These are phyloP conservation scores for Onychomys torridus DNA, from an alignment of 2,797 vertebrate genomes.

Conservation along the genomic window DNA sequence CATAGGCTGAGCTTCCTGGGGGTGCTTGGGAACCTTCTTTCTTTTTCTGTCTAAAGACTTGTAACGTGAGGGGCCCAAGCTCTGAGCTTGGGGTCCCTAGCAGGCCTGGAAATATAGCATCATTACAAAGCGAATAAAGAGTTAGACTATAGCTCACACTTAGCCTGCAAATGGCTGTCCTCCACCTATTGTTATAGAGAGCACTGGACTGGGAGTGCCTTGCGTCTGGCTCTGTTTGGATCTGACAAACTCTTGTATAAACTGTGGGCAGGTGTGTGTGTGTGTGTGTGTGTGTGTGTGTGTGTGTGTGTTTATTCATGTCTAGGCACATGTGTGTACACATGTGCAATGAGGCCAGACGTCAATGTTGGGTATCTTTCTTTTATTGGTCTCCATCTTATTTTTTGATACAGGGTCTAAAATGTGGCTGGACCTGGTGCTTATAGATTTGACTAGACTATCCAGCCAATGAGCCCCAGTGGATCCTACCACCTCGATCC, in stretches of 20 bases:
- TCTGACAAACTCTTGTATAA: fast-evolving
- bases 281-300: background rate
- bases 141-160: background rate
- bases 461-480: background rate
- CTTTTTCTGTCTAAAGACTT: background rate
- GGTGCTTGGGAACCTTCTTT: background rate
- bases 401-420: background rate
- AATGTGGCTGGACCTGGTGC: no score
- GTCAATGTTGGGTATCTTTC: background rate
- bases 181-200: background rate
- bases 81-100: background rate
- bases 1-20: background rate
- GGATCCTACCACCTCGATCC: background rate
- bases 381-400: background rate
- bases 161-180: background rate
- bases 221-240: background rate
- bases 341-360: background rate
- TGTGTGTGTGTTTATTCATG: background rate
- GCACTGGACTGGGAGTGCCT: background rate
- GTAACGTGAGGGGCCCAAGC: fast-evolving
- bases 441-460: background rate
- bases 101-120: background rate
- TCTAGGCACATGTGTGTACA: background rate
- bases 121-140: background rate
- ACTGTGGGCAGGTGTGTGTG: fast-evolving